Evolutionary conservation across 2,888 invertebrate genomes (phyloP), one percentile per base, ranked within the genome.

Genomic region (Smittia sp.): DNA sequence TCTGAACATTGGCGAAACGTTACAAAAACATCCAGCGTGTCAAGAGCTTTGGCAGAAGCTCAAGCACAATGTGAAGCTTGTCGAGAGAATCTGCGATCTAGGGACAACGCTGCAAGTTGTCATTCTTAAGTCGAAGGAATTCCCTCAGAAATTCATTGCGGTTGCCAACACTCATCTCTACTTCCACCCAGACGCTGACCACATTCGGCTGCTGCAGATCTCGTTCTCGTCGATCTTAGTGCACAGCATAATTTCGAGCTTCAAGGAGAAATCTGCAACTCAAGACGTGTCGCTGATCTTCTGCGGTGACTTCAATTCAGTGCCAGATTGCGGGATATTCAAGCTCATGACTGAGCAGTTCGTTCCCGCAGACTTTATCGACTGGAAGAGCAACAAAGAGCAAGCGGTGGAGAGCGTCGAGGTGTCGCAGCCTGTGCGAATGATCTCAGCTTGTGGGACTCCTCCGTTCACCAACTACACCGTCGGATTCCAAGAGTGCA

Each of bases 221-320:
- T 90, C 90, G 32, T 86, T 91, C 75, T 85, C 88, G 24, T 85
- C 95, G 76, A 83, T 86, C 54, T 92, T 90, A 83, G 79, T 96
- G 24, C 85, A 89, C 77, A 81, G 88, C 78, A 76, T 90, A 27
- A 32, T 73, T 1, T 13, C 63, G 20, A 73, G 46, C 9, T 73
- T 73, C 13, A 73, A 73, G n/a, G 77, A 79, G 73, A 78, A 83
- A 77, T 78, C 80, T 0, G 78, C 80, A n/a, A 6, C 25, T 6
- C 24, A 73, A 1, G 81, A 84, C 39, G 83, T 92, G 27, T 87
- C 90, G 1, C 78, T 94, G 0, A 81, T 97, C 74, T 86, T 95
- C 76, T 93, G 94, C 82, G 98, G 98, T 0, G 98, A 98, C 81
- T 96, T 97, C 78, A 98, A 98, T 80, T 94, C 93, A 80, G 87